Conservation (phyloP, 64 coral and sea anemone species). For the Cladopsammia gracilis region DNA sequence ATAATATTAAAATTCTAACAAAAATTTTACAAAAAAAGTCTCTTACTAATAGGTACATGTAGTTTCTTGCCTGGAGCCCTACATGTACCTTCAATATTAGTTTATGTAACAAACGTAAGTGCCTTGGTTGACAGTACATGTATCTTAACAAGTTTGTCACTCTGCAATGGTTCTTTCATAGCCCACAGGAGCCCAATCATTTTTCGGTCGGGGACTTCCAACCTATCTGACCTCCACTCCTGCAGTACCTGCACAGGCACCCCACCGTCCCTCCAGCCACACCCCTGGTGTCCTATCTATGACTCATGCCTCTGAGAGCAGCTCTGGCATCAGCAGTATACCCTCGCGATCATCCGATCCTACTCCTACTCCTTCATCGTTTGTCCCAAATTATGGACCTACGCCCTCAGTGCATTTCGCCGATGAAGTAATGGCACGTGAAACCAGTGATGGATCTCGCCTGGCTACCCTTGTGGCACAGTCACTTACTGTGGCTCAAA, state of each 20-base stretch:
- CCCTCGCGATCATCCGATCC: conserved; percentile 53
- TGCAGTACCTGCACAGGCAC: conserved; percentile 43
- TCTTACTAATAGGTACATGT: no score
- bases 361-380: conserved; percentile 62
- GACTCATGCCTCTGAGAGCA: conserved; percentile 80
- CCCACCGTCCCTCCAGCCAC: conserved; percentile 17
- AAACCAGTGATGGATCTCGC: conserved; percentile 57
- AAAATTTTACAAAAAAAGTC: no score
- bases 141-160: background rate
- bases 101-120: no score
- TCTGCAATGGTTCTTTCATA: background rate
- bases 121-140: no score
- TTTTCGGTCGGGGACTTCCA: conserved; percentile 89
- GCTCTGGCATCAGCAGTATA: conserved; percentile 91
- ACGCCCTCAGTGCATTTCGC: conserved; percentile 89
- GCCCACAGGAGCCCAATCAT: conserved; percentile 3
- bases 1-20: no score
- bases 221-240: conserved; percentile 84
- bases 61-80: no score
- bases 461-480: conserved; percentile 77
- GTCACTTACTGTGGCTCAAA: conserved; percentile 73
- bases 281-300: conserved; percentile 61
- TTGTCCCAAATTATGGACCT: conserved; percentile 57
- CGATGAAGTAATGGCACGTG: conserved; percentile 57
- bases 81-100: no score